These are phyloP conservation scores for Mycalesis mineus DNA, from an alignment of 2,888 invertebrate genomes.

Conservation along the genomic window DNA sequence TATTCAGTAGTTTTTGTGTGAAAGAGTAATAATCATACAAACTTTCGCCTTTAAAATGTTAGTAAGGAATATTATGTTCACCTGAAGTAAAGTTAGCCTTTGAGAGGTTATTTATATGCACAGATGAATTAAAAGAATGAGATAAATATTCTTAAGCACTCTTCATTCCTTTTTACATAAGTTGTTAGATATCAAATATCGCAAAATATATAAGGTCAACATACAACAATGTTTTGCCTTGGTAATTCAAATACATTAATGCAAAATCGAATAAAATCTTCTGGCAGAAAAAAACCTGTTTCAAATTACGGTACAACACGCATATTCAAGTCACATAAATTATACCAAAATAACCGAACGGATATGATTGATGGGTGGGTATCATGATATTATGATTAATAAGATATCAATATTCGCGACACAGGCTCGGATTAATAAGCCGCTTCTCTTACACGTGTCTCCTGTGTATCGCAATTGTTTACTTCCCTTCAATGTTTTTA, in stretches of 20 bases:
- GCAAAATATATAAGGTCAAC: too few species aligned
- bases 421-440: constrained; percentile 48
- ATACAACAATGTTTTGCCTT: neutral
- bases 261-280: neutral
- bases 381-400: constrained; percentile 50
- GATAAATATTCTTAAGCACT: too few species aligned
- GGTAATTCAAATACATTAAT: neutral
- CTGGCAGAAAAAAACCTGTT: neutral
- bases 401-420: constrained; percentile 60
- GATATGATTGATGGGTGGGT: constrained; percentile 31
- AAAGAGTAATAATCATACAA: too few species aligned
- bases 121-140: too few species aligned
- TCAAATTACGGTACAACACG: neutral
- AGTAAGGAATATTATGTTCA: too few species aligned
- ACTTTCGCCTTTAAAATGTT: too few species aligned
- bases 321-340: constrained; percentile 5
- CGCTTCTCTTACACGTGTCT: constrained; percentile 12
- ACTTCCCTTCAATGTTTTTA: neutral
- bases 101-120: too few species aligned
- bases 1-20: too few species aligned
- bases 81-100: too few species aligned
- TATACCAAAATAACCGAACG: constrained; percentile 18
- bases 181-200: too few species aligned
- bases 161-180: too few species aligned
- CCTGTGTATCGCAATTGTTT: neutral